Evolutionary conservation across 2,888 invertebrate genomes (phyloP), one percentile per base, ranked within the genome.

Genomic region (Cybosia mesomella): DNA sequence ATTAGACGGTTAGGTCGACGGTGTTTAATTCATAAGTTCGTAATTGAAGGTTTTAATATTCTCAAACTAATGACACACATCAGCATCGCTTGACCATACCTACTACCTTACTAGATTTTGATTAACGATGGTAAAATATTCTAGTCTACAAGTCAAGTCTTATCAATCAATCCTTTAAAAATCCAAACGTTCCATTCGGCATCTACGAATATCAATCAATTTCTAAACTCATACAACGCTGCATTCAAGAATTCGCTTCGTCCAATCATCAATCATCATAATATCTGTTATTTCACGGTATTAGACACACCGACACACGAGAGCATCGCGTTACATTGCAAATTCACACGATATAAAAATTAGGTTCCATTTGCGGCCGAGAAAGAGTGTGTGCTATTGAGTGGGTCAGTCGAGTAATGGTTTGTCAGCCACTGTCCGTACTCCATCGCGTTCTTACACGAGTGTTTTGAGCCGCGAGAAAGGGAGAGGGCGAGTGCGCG

Each of bases 351-450:
- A 88, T 88, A 90, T 88, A 90, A 92, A 92, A 95, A 95, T 94
- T 94, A 94, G 95, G 94, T 95, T 93, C 91, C 92, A 91, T 89
- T 93, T 93, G 93, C 91, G 87, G 90, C 90, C 92, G 93, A 95
- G 95, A 95, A 95, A 95, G 95, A 96, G 95, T 95, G 91, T 94
- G 92, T 90, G 87, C 89, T 83, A 79, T 88, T 90, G 93, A 95
- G 94, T 95, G 94, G 95, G 95, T 95, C 95, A 95, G 91, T 95
- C 95, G 94, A 94, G 93, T 94, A 93, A 93, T 92, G 87, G 90
- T 88, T 91, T 90, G 90, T 91, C 85, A 89, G 89, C 89, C 87
- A 89, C 86, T 88, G 91, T 89, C 89, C 87, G 87, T 75, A 84
- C 39, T 43, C 83, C 70, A 72, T 92, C 91, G 81, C 88, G 78